Evolutionary conservation across 2,888 invertebrate species (phyloP), one percentile per base, ranked within the genome.

Genomic region (Parnassius orleans): DNA sequence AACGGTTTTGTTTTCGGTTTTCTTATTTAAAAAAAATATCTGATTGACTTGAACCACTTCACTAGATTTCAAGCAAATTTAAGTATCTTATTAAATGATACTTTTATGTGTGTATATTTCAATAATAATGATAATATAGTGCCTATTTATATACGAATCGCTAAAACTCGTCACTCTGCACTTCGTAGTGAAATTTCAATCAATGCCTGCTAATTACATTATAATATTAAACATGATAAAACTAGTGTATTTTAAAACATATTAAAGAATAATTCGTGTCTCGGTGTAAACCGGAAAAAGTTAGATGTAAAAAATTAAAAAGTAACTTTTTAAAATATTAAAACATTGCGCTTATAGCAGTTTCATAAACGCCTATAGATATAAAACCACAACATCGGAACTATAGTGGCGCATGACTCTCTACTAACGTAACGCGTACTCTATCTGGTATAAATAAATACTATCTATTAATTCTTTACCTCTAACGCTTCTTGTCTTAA

Each of bases 31-130:
- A 56, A 46, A 12, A 56, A 47, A n/a, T 33, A 19, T 33, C 42
- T 50, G 42, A 43, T 53, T 44, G 19, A 60, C 42, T 61, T 64
- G 69, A 33, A 69, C 68, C 69, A 74, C 76, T 71, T 77, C 75
- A 69, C 65, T 66, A 65, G 66, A 70, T 77, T 73, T 84, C 90
- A 90, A 91, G 90, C 90, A 91, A 90, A 90, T 91, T 91, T 90
- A 90, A 87, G 77, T 88, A 88, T 90, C 84, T 70, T 69, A 77
- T 78, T 75, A 76, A 75, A 72, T 33, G 71, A 70, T 76, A 72
- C 70, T 72, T 75, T 68, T 68, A 72, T 72, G 70, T 75, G 69
- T 79, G 76, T 77, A 74, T 74, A 74, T 76, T 71, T 77, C 76
- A 75, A 75, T 70, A 77, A 76, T 72, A 72, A 72, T 51, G 19